These are phyloP conservation scores for Coccyzus lansbergi DNA, from an alignment of 2,797 vertebrate species.

Conservation along the genomic window DNA sequence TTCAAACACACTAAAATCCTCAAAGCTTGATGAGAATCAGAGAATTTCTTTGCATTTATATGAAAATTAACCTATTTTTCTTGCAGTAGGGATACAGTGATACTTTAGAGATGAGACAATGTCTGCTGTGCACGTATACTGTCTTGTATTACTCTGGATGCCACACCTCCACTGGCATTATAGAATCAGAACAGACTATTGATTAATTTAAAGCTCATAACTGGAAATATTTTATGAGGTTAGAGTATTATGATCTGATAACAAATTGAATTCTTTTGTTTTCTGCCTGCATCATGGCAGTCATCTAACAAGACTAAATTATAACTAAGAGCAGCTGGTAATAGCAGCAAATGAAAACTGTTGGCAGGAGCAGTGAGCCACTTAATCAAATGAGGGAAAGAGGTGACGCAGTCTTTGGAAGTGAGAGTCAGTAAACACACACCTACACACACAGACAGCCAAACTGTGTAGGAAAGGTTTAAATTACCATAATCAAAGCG, in stretches of 20 bases:
- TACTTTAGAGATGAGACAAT: constrained; percentile 6
- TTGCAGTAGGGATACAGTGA: neutral
- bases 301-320: neutral
- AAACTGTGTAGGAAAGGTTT: neutral
- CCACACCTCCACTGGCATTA: neutral
- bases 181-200: neutral
- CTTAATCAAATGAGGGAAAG: neutral
- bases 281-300: neutral
- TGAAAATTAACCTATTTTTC: neutral
- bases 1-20: neutral
- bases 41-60: neutral
- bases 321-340: neutral
- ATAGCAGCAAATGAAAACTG: neutral
- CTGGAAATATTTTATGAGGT: neutral
- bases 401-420: neutral
- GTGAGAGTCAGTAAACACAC: neutral
- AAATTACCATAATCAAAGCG: neutral
- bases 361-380: neutral
- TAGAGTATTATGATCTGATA: neutral
- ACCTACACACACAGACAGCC: neutral
- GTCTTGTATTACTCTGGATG: neutral
- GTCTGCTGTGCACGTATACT: neutral
- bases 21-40: constrained; percentile 8
- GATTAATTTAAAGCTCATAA: constrained; percentile 2
- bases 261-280: neutral